Conservation (phyloP, 1,140 invertebrate species). For the Papilio helenus region DNA sequence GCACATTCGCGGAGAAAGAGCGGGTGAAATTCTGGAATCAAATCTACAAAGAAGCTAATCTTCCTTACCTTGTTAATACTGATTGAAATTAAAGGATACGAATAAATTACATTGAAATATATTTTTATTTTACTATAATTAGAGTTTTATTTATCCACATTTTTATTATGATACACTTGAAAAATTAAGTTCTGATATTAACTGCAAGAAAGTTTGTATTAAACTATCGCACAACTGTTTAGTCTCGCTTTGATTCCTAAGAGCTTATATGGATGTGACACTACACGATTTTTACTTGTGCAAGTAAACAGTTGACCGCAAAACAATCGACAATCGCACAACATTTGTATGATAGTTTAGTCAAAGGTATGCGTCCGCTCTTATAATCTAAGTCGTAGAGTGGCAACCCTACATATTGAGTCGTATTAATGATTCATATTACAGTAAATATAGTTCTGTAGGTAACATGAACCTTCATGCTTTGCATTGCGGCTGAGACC, state of each 20-base stretch:
- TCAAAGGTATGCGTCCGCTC: too few relatives aligned
- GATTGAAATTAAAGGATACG: neutral
- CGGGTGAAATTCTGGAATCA: slow-evolving; percentile 65
- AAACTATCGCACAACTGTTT: too few relatives aligned
- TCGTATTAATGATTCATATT: slow-evolving; percentile 9
- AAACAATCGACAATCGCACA: too few relatives aligned
- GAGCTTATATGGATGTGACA: too few relatives aligned
- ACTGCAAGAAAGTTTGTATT: neutral
- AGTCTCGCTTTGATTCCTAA: too few relatives aligned
- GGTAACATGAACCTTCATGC: neutral
- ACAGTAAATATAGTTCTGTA: neutral
- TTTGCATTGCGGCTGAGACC: slow-evolving; percentile 10
- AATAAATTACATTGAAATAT: neutral
- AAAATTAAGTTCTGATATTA: neutral
- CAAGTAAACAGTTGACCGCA: too few relatives aligned
- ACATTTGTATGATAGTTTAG: too few relatives aligned
- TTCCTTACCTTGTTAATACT: slow-evolving; percentile 49
- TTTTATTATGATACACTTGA: too few relatives aligned
- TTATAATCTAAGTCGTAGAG: neutral
- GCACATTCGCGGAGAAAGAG: slow-evolving; percentile 51
- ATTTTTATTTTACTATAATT: neutral
- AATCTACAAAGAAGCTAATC: slow-evolving; percentile 57
- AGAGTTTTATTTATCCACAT: neutral
- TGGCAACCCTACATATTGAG: slow-evolving; percentile 45
- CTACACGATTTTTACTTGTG: too few relatives aligned